phyloP scores from a whole-genome alignment of 2,888 invertebrate genomes.

The Ophion ventricosus region DNA sequence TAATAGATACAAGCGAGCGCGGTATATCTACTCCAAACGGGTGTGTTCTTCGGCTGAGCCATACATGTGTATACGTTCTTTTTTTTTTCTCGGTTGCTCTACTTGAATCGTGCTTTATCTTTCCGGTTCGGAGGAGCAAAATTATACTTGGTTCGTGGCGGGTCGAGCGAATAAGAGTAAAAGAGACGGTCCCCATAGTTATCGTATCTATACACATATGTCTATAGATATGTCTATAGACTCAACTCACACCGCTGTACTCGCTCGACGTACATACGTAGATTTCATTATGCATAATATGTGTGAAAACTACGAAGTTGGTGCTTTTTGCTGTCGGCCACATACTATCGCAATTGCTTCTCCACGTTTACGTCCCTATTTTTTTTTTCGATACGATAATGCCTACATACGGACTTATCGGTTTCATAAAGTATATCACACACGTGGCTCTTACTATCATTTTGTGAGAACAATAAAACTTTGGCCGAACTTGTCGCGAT shows the following conservation, averaged over 20 bases:
- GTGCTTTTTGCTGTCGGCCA: background rate
- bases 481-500: background rate
- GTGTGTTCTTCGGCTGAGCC: slow-evolving; percentile 41
- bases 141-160: slow-evolving; percentile 52
- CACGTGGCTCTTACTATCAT: slow-evolving; percentile 37
- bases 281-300: slow-evolving; percentile 7
- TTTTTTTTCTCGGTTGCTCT: slow-evolving; percentile 49
- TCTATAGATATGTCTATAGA: background rate
- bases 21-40: slow-evolving; percentile 2
- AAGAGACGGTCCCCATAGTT: slow-evolving; percentile 37
- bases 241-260: slow-evolving; percentile 3
- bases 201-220: slow-evolving; percentile 10
- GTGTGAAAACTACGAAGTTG: background rate
- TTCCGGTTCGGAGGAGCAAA: slow-evolving; percentile 58
- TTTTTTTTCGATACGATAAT: slow-evolving; percentile 14
- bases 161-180: slow-evolving; percentile 25
- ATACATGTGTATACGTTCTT: background rate
- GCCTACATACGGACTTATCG: background rate
- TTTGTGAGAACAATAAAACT: slow-evolving; percentile 25
- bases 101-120: slow-evolving; percentile 65
- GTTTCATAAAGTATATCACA: slow-evolving; percentile 1
- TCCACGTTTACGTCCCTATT: background rate
- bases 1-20: background rate
- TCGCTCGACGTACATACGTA: background rate
- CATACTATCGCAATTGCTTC: background rate